These are phyloP conservation scores for Microcebus tavaratra DNA, from an alignment of 2,113 vertebrate genomes.

Conservation along the genomic window DNA sequence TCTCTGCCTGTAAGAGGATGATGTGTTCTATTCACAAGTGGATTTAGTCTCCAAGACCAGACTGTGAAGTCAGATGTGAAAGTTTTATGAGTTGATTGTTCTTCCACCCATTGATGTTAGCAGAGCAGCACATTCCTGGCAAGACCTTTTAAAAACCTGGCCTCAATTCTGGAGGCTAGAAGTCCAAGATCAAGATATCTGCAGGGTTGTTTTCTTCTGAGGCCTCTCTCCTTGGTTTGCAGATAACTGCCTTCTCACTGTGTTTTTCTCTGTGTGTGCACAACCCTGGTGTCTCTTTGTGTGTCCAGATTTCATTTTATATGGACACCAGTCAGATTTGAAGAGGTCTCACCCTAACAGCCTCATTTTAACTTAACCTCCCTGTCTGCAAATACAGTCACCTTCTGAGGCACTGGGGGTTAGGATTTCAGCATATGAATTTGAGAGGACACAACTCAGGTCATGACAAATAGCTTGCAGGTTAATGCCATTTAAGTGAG, in stretches of 20 bases:
- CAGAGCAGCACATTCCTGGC: rapidly evolving
- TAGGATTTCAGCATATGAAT: background rate
- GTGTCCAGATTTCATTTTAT: background rate
- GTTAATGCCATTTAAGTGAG: background rate
- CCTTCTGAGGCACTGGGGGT: background rate
- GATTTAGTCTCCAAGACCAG: background rate
- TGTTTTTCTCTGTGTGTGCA: background rate
- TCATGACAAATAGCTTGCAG: background rate
- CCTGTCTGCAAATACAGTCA: background rate
- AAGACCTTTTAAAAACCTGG: too few species aligned
- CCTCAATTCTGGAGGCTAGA: background rate
- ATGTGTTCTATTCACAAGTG: background rate
- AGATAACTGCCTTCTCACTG: background rate
- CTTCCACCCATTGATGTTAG: rapidly evolving
- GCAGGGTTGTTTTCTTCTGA: background rate
- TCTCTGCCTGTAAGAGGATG: background rate
- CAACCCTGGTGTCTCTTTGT: background rate
- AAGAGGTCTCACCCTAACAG: background rate
- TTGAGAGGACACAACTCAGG: background rate
- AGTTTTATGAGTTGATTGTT: background rate
- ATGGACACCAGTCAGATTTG: background rate
- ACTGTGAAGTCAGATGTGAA: background rate
- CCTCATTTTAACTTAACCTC: background rate
- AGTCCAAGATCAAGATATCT: background rate
- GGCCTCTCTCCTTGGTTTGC: background rate